phyloP scores from a whole-genome alignment of 2,888 invertebrate species.

The Meteorus colon region DNA sequence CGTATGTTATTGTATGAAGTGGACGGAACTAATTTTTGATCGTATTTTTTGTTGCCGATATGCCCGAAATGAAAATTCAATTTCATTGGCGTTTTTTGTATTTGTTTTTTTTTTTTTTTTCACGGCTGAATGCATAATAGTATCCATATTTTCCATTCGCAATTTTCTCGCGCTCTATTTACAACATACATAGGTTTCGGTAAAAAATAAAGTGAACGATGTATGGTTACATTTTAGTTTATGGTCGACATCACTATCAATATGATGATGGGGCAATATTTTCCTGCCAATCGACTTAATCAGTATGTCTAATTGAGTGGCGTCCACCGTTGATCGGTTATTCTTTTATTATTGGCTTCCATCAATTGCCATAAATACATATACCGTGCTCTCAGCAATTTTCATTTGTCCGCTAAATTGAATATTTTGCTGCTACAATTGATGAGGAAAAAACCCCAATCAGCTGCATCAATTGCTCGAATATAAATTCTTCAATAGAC shows the following conservation, averaged over 20 bases:
- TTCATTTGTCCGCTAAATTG: neutral
- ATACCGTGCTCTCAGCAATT: neutral
- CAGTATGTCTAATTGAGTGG: constrained; percentile 45
- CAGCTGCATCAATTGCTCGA: neutral
- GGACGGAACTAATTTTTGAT: neutral
- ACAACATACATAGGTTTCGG: neutral
- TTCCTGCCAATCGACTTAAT: constrained; percentile 14
- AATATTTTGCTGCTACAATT: neutral
- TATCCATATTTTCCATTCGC: neutral
- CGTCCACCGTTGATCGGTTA: neutral
- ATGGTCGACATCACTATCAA: neutral
- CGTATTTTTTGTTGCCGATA: neutral
- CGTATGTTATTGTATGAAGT: neutral
- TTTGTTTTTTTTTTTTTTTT: too few species aligned
- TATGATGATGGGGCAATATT: constrained; percentile 21
- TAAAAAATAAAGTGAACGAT: neutral
- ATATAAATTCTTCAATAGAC: neutral
- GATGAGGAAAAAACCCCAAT: neutral
- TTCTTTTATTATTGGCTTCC: neutral
- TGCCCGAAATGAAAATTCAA: constrained; percentile 2
- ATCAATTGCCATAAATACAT: neutral
- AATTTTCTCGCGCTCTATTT: neutral
- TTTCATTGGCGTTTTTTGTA: too few species aligned
- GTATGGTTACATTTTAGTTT: neutral
- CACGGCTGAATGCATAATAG: neutral